Evolutionary conservation across 2,888 invertebrate species (phyloP), one percentile per base, ranked within the genome.

Genomic region (Hypsopygia costalis): DNA sequence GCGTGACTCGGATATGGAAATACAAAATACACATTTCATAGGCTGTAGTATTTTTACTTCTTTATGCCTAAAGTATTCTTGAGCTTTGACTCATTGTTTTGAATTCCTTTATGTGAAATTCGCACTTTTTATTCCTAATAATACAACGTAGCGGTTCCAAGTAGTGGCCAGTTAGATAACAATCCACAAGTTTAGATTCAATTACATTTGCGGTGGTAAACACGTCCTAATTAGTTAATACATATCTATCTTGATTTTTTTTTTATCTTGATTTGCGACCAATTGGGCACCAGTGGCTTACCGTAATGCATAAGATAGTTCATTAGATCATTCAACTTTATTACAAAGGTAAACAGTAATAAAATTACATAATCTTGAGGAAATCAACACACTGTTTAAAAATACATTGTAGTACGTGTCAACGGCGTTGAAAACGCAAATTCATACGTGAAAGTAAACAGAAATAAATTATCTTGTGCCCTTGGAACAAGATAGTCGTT

Each of bases 1-100:
- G 81, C 82, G 79, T 81, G 81, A 81, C 81, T 81, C 66, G 65
- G 62, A 67, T 70, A 72, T 69, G 66, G 63, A 73, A 69, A 67
- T 69, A 58, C 55, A 62, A 73, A 69, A 67, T 68, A 57, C 54
- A 51, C 67, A 59, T 64, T 66, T 62, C 58, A 56, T 62, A 64
- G 63, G 63, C 65, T 63, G 21, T 21, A 36, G 21, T 21, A 36
- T 36, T 29, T 9, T 25, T 7, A 20, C 21, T 37, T 7, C 8
- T 3, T 20, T 27, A 35, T 12, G 8, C 27, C 27, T 28, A 35
- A 25, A 37, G 7, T 25, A 30, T 21, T 30, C 7, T 3, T 11
- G 2, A 22, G 3, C n/a, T 29, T 11, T 37, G 36, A 37, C 10
- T 37, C 21, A 37, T 30, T 21, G 4, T 21, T 21, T 5, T 25